A percentile compares a stretch with the other conserved stretches of the same genome.
Evolutionary conservation across 23 tunicate genomes (phyloP).

Genomic region (Aplidium turbinatum): DNA sequence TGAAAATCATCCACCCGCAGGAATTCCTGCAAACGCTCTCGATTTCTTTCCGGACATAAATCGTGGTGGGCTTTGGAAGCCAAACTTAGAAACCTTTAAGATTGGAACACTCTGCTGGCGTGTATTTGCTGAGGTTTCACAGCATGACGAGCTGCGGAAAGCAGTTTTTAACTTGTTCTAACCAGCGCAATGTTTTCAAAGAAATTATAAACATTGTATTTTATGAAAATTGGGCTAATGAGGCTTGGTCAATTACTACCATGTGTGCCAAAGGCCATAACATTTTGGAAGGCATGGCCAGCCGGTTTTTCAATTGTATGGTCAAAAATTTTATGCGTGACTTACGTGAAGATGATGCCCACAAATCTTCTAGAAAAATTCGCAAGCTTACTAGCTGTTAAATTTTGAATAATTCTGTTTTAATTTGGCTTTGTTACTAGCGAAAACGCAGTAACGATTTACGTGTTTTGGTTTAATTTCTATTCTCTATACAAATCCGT

Average conservation of each 20-base stretch:
- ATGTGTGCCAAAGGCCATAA: slow-evolving; percentile 15
- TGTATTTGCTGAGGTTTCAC: slow-evolving; percentile 7
- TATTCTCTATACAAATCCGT: too few relatives aligned
- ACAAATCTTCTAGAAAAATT: slow-evolving; percentile 2
- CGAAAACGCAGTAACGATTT: too few relatives aligned
- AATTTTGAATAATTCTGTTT: too few relatives aligned
- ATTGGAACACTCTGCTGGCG: slow-evolving; percentile 12
- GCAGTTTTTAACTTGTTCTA: not conserved
- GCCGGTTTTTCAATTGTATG: slow-evolving; percentile 14
- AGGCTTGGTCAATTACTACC: not conserved
- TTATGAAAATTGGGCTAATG: slow-evolving; percentile 1
- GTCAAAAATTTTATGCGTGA: slow-evolving; percentile 7
- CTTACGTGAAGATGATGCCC: not conserved
- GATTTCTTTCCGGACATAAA: slow-evolving; percentile 2
- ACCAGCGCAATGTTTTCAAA: not conserved
- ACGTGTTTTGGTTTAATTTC: too few relatives aligned
- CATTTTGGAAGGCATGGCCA: not conserved
- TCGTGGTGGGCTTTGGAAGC: slow-evolving; percentile 21
- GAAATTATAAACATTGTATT: slow-evolving; percentile 1
- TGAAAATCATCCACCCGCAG: not conserved
- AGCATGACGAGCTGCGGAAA: slow-evolving; percentile 7
- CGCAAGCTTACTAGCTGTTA: slow-evolving; percentile 3
- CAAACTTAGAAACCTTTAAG: not conserved
- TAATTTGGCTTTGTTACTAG: too few relatives aligned
- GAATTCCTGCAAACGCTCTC: not conserved